Evolutionary conservation across 2,797 vertebrate genomes (phyloP).

Genomic region (Characodon lateralis): DNA sequence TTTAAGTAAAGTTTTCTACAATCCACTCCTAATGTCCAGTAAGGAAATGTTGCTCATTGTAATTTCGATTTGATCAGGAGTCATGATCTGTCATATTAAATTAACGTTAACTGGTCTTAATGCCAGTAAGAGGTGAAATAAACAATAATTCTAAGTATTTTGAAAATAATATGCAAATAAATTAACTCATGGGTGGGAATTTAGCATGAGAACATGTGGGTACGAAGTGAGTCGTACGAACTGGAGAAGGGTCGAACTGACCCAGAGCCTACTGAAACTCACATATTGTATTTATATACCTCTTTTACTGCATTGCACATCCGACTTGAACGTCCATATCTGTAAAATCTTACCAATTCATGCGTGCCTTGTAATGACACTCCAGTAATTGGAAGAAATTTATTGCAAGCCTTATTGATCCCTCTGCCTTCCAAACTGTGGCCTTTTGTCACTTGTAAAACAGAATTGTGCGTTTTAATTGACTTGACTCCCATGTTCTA

Average conservation of each 20-base stretch:
- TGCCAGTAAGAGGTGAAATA: not conserved
- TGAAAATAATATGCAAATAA: not conserved
- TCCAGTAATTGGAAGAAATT: conserved; percentile 12
- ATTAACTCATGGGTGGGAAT: too few species aligned
- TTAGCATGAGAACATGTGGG: not conserved
- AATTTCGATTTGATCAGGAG: not conserved
- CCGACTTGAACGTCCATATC: conserved; percentile 28
- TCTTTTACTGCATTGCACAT: not conserved
- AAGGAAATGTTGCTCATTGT: not conserved
- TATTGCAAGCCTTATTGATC: conserved; percentile 43
- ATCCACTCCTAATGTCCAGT: not conserved
- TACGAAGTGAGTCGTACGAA: not conserved
- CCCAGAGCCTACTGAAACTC: not conserved
- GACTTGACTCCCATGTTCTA: conserved; percentile 1
- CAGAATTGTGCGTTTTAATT: conserved; percentile 24
- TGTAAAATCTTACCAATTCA: conserved; percentile 13
- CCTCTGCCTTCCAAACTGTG: conserved; percentile 11
- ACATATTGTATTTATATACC: not conserved
- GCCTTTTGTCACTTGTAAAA: conserved; percentile 11
- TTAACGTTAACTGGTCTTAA: not conserved
- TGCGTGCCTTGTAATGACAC: conserved; percentile 50
- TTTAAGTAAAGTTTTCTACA: not conserved
- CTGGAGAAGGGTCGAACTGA: not conserved
- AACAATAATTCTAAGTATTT: not conserved
- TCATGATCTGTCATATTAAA: not conserved